phyloP scores from a whole-genome alignment of 2,113 vertebrate species.

The Accipiter cooperii region DNA sequence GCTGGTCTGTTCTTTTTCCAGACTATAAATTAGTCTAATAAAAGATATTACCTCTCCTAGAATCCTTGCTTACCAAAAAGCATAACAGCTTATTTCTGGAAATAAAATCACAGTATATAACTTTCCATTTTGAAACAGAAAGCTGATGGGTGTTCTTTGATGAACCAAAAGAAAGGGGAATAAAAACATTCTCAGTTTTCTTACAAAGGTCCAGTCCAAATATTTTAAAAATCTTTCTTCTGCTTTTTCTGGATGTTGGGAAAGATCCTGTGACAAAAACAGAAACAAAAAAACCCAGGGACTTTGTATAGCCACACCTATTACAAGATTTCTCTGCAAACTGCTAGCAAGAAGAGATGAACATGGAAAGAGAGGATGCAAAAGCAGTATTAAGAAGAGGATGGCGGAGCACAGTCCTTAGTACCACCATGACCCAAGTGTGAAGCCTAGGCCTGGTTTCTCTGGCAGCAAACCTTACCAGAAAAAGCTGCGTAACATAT shows the following conservation, averaged over 20 bases:
- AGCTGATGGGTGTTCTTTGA: not conserved
- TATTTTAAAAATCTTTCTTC: not conserved
- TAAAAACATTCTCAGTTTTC: not conserved
- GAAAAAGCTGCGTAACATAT: not conserved
- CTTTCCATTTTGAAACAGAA: not conserved
- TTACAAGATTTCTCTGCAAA: not conserved
- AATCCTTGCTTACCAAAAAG: not conserved
- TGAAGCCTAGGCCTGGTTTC: not conserved
- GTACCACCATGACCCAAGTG: fast-evolving
- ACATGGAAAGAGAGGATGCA: not conserved
- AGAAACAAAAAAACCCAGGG: not conserved
- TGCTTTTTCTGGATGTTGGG: not conserved
- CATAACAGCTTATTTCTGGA: not conserved
- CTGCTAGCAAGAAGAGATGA: not conserved
- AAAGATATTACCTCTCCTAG: not conserved
- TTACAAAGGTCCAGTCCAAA: not conserved
- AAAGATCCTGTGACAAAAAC: not conserved
- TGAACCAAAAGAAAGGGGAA: not conserved
- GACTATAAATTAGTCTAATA: not conserved
- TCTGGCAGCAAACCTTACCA: not conserved
- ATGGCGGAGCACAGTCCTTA: not conserved
- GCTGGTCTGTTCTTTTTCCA: not conserved
- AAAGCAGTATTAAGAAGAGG: not conserved
- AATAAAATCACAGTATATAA: not conserved
- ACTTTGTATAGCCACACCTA: not conserved